A percentile compares a stretch with the other conserved stretches of the same genome.
Evolutionary conservation across 2,888 invertebrate species (phyloP).

Genomic region (Nowickia ferox): DNA sequence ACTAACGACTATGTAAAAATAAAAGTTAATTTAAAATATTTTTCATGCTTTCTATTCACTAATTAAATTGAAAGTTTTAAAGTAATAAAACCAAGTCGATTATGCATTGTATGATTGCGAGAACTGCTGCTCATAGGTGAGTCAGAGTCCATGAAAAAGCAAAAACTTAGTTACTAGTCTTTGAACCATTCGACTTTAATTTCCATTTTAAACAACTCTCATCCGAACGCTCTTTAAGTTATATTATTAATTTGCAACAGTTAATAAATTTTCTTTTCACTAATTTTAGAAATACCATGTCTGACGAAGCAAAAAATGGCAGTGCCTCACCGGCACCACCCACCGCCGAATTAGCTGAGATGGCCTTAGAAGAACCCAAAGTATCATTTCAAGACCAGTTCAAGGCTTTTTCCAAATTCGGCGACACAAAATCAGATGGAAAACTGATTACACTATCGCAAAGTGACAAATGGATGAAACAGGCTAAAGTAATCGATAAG

Average conservation of each 20-base stretch:
- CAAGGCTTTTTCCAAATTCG: constrained; percentile 93
- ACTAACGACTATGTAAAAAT: neutral
- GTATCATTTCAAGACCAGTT: constrained; percentile 87
- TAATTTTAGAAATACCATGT: constrained; percentile 76
- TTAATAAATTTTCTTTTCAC: constrained; percentile 5
- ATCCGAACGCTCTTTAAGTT: neutral
- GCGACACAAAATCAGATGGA: constrained; percentile 93
- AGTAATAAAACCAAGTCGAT: neutral
- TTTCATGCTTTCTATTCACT: neutral
- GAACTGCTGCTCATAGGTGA: constrained; percentile 78
- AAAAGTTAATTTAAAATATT: neutral
- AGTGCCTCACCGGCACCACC: constrained; percentile 76
- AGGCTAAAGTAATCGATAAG: constrained; percentile 92
- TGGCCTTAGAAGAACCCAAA: constrained; percentile 81
- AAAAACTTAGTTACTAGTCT: neutral
- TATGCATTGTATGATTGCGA: constrained; percentile 75
- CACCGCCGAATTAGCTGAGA: constrained; percentile 80
- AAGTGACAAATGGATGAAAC: constrained; percentile 97
- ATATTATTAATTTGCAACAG: neutral
- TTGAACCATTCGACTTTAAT: neutral
- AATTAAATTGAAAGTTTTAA: neutral
- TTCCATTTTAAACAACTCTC: neutral
- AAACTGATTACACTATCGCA: constrained; percentile 93
- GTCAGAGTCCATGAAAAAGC: neutral
- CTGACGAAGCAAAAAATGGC: constrained; percentile 77